A percentile compares a stretch with the other conserved stretches of the same genome.
Conservation (phyloP, 2,113 vertebrate species). For the Saguinus imperator region DNA sequence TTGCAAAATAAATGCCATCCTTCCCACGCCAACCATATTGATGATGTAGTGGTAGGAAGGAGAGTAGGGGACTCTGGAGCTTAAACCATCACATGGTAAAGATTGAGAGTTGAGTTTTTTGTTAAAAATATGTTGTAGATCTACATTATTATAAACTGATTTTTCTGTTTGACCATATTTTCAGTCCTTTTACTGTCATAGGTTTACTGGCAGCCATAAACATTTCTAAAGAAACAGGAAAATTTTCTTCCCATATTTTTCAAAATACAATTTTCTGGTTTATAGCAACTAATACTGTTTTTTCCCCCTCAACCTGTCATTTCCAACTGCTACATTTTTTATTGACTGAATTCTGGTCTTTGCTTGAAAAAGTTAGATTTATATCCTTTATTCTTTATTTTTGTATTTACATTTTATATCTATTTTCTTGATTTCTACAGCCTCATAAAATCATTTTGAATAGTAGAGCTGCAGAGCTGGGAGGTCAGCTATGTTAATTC, state of each 20-base stretch:
- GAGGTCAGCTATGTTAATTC: constrained; percentile 84
- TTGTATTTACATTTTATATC: constrained; percentile 59
- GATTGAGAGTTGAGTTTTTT: neutral
- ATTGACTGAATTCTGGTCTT: constrained; percentile 26
- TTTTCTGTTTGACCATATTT: constrained; percentile 26
- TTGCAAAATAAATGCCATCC: constrained; percentile 27
- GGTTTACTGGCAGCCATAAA: neutral
- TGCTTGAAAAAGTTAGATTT: constrained; percentile 59
- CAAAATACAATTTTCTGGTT: constrained; percentile 38
- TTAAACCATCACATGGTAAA: neutral
- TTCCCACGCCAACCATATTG: neutral
- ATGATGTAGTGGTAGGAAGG: constrained; percentile 1
- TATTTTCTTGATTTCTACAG: constrained; percentile 43
- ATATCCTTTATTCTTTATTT: constrained; percentile 67
- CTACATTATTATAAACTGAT: neutral
- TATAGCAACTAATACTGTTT: neutral
- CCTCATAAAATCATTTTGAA: constrained; percentile 77
- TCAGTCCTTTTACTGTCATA: constrained; percentile 6
- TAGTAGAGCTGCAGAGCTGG: constrained; percentile 75
- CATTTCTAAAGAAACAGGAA: neutral
- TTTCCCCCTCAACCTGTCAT: neutral
- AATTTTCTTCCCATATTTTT: constrained; percentile 17
- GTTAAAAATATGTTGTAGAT: neutral
- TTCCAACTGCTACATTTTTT: constrained; percentile 37
- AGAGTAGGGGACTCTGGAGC: neutral